Evolutionary conservation across 2,888 invertebrate species (phyloP).

Genomic region (Machimus atricapillus): DNA sequence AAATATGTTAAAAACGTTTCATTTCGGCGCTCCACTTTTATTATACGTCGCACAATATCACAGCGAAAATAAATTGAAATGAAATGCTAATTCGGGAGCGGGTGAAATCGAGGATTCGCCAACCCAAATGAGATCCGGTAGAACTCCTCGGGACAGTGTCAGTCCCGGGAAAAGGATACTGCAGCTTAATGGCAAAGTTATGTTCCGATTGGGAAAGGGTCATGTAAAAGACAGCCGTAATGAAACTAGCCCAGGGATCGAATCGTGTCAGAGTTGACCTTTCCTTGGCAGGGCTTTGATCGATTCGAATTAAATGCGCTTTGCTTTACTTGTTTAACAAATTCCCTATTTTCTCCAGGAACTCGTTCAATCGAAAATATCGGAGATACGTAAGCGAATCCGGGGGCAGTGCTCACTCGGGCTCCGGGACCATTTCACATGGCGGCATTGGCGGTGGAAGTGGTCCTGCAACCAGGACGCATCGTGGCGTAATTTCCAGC

Average conservation of each 20-base stretch:
- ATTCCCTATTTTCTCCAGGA: conserved; percentile 52
- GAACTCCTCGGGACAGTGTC: not conserved
- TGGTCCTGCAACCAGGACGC: conserved; percentile 51
- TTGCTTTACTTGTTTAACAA: conserved; percentile 29
- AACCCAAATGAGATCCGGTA: not conserved
- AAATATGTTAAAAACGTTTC: not conserved
- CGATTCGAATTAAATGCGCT: not conserved
- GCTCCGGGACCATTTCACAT: not conserved
- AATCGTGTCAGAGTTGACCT: not conserved
- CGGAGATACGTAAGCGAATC: conserved; percentile 52
- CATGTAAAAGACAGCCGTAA: not conserved
- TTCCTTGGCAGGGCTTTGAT: not conserved
- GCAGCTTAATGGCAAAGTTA: not conserved
- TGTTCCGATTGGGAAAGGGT: not conserved
- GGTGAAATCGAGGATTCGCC: not conserved
- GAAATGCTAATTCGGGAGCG: not conserved
- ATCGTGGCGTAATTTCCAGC: conserved; percentile 64
- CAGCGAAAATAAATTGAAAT: not conserved
- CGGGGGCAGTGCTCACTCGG: not conserved
- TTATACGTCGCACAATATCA: not conserved
- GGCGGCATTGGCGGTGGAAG: not conserved
- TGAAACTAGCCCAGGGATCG: not conserved
- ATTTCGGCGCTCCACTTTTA: not conserved
- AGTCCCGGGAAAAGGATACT: not conserved
- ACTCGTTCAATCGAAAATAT: conserved; percentile 58